These are phyloP conservation scores for Onchidella celtica DNA, from an alignment of 2,888 invertebrate genomes.

Conservation along the genomic window DNA sequence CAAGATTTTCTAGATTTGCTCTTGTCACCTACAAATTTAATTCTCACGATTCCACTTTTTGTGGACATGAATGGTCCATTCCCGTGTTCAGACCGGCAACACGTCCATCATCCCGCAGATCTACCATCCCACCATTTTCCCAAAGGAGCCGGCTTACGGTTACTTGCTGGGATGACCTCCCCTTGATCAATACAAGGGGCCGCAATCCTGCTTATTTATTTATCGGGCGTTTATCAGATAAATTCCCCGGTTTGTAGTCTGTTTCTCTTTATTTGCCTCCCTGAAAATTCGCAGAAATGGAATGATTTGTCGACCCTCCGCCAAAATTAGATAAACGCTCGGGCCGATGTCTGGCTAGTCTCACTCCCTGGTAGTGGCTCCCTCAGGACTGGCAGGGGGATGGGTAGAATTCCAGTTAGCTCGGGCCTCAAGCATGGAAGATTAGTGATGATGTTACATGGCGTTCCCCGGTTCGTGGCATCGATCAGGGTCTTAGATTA, in stretches of 20 bases:
- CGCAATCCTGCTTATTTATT: constrained; percentile 67
- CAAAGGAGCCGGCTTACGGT: background rate
- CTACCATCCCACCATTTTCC: background rate
- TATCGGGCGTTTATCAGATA: constrained; percentile 72
- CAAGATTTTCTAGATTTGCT: too few species aligned
- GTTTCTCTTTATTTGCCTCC: constrained; percentile 65
- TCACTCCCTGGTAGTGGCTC: background rate
- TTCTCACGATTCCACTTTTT: too few species aligned
- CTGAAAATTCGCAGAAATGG: constrained; percentile 25
- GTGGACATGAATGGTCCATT: too few species aligned
- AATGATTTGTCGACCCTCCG: constrained; percentile 29
- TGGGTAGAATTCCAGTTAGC: background rate
- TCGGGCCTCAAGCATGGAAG: constrained; percentile 12
- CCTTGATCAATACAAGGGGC: constrained; percentile 41
- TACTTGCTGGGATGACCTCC: constrained; percentile 2
- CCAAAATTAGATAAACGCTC: background rate
- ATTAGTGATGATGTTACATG: constrained; percentile 46
- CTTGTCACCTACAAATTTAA: too few species aligned
- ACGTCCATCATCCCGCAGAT: background rate
- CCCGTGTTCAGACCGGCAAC: background rate
- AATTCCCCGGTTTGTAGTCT: constrained; percentile 65
- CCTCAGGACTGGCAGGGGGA: constrained; percentile 1
- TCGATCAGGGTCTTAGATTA: constrained; percentile 31
- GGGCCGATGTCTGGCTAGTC: constrained; percentile 22
- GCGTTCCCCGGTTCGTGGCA: constrained; percentile 7